Evolutionary conservation across 37 sponge, comb jelly and placozoan species (phyloP).

Genomic region (Amphimedon queenslandica): DNA sequence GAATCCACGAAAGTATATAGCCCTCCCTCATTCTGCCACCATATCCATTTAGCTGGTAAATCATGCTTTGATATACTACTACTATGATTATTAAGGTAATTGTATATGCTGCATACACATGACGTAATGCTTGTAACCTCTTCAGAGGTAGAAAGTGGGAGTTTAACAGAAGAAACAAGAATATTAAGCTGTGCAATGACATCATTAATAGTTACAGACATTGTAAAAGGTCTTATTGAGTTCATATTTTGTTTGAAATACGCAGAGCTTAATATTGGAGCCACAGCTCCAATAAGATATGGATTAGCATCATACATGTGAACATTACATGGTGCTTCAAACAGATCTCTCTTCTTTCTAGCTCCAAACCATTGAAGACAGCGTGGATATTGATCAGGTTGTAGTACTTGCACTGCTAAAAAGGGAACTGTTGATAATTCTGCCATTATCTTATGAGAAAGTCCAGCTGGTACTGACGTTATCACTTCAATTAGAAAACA

Average conservation of each 20-base stretch:
- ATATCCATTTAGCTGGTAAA: slow-evolving; percentile 1
- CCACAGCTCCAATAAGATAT: slow-evolving; percentile 19
- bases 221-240: too few species aligned
- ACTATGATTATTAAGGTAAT: not conserved
- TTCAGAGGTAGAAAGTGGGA: not conserved
- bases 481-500: not conserved
- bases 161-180: not conserved
- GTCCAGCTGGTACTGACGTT: too few species aligned
- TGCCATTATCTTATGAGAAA: too few species aligned
- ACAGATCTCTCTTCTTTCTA: not conserved
- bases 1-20: not conserved
- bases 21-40: slow-evolving; percentile 5
- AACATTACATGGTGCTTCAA: not conserved
- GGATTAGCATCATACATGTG: not conserved
- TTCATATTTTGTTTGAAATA: too few species aligned
- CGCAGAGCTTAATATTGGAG: slow-evolving; percentile 11
- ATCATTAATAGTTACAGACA: not conserved
- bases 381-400: slow-evolving; percentile 14
- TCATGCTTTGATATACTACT: not conserved
- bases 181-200: slow-evolving; percentile 1
- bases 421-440: slow-evolving; percentile 10
- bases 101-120: slow-evolving; percentile 8
- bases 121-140: not conserved
- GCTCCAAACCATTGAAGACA: slow-evolving; percentile 25
- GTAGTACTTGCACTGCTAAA: not conserved